These are phyloP conservation scores for Resseliella maxima DNA, from an alignment of 2,888 invertebrate genomes.

Conservation along the genomic window DNA sequence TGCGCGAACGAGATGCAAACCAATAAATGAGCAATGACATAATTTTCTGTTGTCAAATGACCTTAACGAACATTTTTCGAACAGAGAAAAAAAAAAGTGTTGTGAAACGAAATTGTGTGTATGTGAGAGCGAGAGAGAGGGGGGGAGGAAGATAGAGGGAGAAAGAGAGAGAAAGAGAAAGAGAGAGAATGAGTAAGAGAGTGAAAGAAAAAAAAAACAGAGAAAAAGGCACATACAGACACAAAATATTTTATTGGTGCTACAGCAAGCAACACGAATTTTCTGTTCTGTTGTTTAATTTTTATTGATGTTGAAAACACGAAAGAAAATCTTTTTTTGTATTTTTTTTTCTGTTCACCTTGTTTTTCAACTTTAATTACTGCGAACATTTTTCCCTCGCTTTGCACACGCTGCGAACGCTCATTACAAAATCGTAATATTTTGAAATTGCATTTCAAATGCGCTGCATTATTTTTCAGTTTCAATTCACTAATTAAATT, in stretches of 20 bases:
- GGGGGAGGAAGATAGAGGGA: no score
- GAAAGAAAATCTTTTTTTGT: constrained; percentile 7
- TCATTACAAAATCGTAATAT: neutral
- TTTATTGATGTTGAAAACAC: constrained; percentile 35
- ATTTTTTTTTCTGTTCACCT: constrained; percentile 40
- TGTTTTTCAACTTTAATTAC: constrained; percentile 20
- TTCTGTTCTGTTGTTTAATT: neutral
- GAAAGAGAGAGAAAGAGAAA: no score
- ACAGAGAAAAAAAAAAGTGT: neutral
- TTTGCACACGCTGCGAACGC: neutral
- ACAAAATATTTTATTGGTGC: constrained; percentile 22
- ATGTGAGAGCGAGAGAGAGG: no score
- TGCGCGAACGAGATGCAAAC: constrained; percentile 37
- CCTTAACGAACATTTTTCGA: constrained; percentile 53
- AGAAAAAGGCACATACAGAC: neutral
- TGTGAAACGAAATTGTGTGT: neutral
- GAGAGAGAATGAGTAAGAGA: no score
- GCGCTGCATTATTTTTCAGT: neutral
- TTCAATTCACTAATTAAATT: constrained; percentile 12
- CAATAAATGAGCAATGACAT: constrained; percentile 52
- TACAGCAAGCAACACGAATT: neutral
- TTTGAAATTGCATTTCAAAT: neutral
- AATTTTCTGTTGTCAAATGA: constrained; percentile 55
- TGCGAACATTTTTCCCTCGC: neutral
- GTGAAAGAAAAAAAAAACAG: neutral